Evolutionary conservation across 2,797 vertebrate genomes (phyloP), one percentile per base, ranked within the genome.

Genomic region (Buceros bicornis): DNA sequence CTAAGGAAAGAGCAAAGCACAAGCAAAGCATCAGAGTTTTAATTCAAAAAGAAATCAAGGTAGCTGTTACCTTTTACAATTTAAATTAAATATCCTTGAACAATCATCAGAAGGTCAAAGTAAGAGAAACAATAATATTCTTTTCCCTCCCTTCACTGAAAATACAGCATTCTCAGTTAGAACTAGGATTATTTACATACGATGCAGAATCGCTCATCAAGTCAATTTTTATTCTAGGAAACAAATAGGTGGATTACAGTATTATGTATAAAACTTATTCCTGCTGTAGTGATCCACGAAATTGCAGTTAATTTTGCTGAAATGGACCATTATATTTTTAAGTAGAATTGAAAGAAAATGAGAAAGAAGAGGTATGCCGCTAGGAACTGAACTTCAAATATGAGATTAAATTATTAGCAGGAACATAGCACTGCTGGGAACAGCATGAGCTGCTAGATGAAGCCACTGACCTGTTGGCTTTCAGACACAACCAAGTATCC

Each of bases 291-390:
- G 88, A 97, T 90, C 92, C 93, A 82, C 94, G 79, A 97, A 97
- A 97, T 94, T 96, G 54, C 70, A 88, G 82, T 95, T 97, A 96
- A 95, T 97, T 98, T 95, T 87, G 35, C 53, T 95, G 96, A 97
- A 96, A 96, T 90, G 35, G 69, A 69, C 72, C 40, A 48, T 96
- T 95, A 89, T 94, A 91, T 90, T 82, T 95, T 96, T 94, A 94
- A 95, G 82, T 35, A 65, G 69, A 96, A 90, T n/a, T 57, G 79
- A 93, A 93, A 94, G 69, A 93, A 95, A 94, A 91, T 43, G 54
- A 94, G 83, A 58, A 92, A 80, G 92, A 97, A 62, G 66, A 83
- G 66, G 42, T 72, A 93, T 86, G 74, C 89, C 80, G 62, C 79
- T 87, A 95, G 95, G 91, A 94, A 67, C 72, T 29, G 61, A 91